Evolutionary conservation across 1,140 invertebrate species (phyloP), one percentile per base, ranked within the genome.

Genomic region (Patella vulgata): DNA sequence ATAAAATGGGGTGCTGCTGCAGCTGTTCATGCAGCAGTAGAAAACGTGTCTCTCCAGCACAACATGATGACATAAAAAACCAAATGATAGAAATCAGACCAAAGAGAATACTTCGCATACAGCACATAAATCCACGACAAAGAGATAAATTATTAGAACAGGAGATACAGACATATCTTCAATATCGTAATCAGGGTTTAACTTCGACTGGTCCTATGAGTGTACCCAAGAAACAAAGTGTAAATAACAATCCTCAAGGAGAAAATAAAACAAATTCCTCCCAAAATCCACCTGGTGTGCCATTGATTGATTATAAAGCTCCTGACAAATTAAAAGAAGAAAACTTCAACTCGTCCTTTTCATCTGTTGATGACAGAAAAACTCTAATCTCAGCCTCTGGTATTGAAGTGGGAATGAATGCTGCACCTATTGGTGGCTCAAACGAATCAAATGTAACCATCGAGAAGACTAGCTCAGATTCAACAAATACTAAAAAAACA

Each of bases 121-220:
- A 60, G 39, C 74, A 77, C 50, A 36, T 80, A 11, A 82, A 82
- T 64, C 48, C 68, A 23, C 60, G 59, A 52, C 60, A 63, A 33
- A 57, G 78, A 53, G 77, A 80, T 70, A 68, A 72, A 27, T 44
- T 62, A 30, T 74, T 79, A 68, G 65, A 73, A 50, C 70, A 73
- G 44, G 75, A 79, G 57, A 72, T 74, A 55, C 63, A 72, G 9
- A 52, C 67, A 44, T 68, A 67, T 48, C 8, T 63, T 11, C 51
- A 70, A 43, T 66, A 70, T 46, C 64, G 53, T 44, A 56, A 64
- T 25, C 59, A 40, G 43, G 70, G 63, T 3, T 23, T 51, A 4
- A 46, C 31, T 21, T 42, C 52, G 33, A 64, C 42, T n/a, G 57
- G 61, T 31, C 58, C 65, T 19, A 48, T 64, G 5, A 65, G 23